Evolutionary conservation across 2,113 vertebrate genomes (phyloP).

Genomic region (Takifugu flavidus): DNA sequence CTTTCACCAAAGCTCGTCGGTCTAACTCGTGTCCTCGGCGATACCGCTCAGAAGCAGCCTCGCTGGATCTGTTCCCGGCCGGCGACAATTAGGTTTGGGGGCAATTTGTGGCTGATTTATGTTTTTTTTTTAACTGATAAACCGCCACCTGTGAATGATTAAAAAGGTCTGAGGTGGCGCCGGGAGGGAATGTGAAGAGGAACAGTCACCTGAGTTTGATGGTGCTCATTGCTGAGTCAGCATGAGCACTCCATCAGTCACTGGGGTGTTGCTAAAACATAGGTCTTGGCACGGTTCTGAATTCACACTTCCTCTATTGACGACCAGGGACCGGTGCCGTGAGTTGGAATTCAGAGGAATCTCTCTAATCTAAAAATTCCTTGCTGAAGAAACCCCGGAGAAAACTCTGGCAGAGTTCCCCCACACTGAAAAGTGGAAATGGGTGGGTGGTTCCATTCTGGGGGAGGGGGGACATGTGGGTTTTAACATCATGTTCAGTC

Average conservation of each 20-base stretch:
- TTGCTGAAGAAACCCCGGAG: too few species aligned
- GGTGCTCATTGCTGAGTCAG: constrained; percentile 53
- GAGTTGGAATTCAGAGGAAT: too few species aligned
- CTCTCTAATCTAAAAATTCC: background rate
- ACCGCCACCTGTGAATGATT: background rate
- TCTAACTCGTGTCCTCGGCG: constrained; percentile 2
- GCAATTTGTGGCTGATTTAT: background rate
- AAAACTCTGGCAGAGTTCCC: too few species aligned
- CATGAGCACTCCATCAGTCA: constrained; percentile 51
- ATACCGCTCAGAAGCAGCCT: too few species aligned
- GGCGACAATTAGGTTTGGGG: too few species aligned
- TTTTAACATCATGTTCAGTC: too few species aligned
- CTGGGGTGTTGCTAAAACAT: constrained; percentile 9
- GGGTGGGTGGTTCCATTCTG: too few species aligned
- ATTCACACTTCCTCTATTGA: constrained; percentile 9
- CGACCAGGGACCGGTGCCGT: too few species aligned
- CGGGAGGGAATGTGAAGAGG: constrained; percentile 1
- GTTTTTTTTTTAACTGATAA: constrained; percentile 1
- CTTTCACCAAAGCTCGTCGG: constrained; percentile 43
- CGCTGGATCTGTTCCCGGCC: too few species aligned
- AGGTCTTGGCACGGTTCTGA: background rate
- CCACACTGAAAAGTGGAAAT: too few species aligned
- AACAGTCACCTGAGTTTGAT: constrained; percentile 8
- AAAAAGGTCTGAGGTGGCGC: constrained; percentile 7
- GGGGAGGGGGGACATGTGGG: too few species aligned